These are phyloP conservation scores for Anthopleura xanthogrammica DNA, from an alignment of 92 coral and sea anemone species.

Conservation along the genomic window DNA sequence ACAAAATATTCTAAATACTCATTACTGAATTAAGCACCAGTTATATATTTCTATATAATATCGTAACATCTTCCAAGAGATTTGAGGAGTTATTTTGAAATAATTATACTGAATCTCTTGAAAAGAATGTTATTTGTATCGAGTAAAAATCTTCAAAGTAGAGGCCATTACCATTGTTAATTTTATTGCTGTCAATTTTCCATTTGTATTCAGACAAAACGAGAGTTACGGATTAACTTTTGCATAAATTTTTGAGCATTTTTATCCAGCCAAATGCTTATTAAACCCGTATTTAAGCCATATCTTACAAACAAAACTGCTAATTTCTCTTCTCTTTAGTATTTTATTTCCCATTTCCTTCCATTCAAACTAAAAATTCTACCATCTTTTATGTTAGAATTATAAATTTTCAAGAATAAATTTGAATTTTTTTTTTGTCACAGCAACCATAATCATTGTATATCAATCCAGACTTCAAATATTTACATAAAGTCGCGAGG, in stretches of 20 bases:
- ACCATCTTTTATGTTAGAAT: not conserved
- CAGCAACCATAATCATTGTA: not conserved
- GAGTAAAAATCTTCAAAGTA: not conserved
- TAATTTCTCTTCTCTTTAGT: not conserved
- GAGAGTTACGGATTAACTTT: not conserved
- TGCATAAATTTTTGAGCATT: not conserved
- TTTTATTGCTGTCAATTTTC: not conserved
- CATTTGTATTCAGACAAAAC: not conserved
- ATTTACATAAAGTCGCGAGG: not conserved
- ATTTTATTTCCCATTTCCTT: not conserved
- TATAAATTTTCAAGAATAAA: not conserved
- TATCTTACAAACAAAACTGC: not conserved
- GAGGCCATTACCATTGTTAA: not conserved
- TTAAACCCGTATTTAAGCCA: not conserved
- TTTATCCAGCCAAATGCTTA: not conserved
- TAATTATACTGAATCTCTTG: not conserved
- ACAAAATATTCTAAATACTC: not conserved
- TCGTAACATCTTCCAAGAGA: not conserved
- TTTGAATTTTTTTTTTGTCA: not conserved
- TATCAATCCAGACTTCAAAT: not conserved
- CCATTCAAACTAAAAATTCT: not conserved
- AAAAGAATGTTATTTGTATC: not conserved
- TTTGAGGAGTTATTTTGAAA: not conserved
- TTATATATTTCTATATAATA: not conserved
- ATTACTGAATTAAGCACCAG: not conserved